Base-by-base conservation (phyloP, 2,888 invertebrate species). In the Gisinianus flammeolus region DNA sequence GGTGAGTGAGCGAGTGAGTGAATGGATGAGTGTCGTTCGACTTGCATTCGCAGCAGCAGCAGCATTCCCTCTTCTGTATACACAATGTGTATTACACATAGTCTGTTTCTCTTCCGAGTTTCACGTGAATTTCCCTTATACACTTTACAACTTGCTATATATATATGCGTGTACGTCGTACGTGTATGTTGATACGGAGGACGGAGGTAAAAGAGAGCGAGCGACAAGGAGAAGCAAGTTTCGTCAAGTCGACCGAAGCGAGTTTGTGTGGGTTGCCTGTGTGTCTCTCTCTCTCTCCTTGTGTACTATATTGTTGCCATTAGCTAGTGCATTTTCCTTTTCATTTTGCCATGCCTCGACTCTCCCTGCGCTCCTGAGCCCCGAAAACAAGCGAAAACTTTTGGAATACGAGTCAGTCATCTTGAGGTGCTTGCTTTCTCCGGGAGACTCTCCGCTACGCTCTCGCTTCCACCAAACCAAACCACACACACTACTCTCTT, bases 361-460 rank as follows among this genome's bases (percentile, higher is more conserved):
- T 35, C 12, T 24, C 33, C 33, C 33, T 52, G 30, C 54, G 28
- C 58, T 26, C 62, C 33, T 31, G 44, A 66, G 66, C 74, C 54
- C 73, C 74, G 66, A 74, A 67, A 74, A 66, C 26, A 74, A 64
- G 74, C 52, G 35, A 74, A 74, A 74, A 64, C 28, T 62, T 72
- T 28, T 35, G 22, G 22, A 35, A 28, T 44, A 19, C 8, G 66
- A 74, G 52, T 74, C 78, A 78, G 78, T 78, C 78, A 78, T 78
- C 78, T 75, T 78, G 74, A 78, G 78, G 78, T 78, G 69, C 69
- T 78, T 68, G 78, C 78, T 78, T 78, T 78, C 78, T 78, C 78
- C 78, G 78, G 78, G 78, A 69, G 69, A 44, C 58, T 62, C 73
- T 24, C 6, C 24, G 28, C 31, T 31, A 24, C 64, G 30, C 64